Evolutionary conservation across 64 coral and sea anemone species (phyloP), one percentile per base, ranked within the genome.

Genomic region (Acropora tenuis): DNA sequence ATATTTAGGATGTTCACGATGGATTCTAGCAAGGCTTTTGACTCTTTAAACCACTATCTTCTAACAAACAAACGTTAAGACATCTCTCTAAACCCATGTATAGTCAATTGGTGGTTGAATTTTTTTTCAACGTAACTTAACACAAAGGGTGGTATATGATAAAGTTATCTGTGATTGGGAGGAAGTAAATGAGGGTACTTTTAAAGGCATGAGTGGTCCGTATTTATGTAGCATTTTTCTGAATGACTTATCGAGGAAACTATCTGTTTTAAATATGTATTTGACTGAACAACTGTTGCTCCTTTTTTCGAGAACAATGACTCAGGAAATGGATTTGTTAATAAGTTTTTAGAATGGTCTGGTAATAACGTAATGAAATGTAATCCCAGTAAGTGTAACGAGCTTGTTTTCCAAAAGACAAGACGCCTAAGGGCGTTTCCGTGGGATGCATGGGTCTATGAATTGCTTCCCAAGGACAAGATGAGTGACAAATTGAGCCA

Each of bases 101-200:
- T 41, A 0, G 73, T 75, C 73, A 75, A 11, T 75, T 75, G 73
- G 30, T 75, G 73, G 30, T 75, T 75, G 73, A 75, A 75, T 75
- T 75, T 30, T 30, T 30, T 30, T 75, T 75, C 3, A 9, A 75
- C 73, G 44, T 1, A 41, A 8, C 0, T 43, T 30, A 75, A 75
- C 44, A 6, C 41, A 75, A 75, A 75, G 73, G 73, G 73, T 42
- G 0, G 73, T 75, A 63, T 63, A 63, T 63, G 15, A 63, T 12
- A 9, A 63, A 2, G 59, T 63, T 63, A 63, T 2, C 59, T 63
- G 59, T 63, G 2, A 9, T 63, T 63, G 59, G 59, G 5, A 63
- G 8, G 8, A 74, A 40, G 72, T 75, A 11, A 75, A 75, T 18
- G n/a, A 75, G 17, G 73, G 73, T 45, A 41, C 73, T 63, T 12